A percentile compares a stretch with the other conserved stretches of the same genome.
phyloP scores from a whole-genome alignment of 92 coral and sea anemone genomes.

The Parazoanthus atlanticus region DNA sequence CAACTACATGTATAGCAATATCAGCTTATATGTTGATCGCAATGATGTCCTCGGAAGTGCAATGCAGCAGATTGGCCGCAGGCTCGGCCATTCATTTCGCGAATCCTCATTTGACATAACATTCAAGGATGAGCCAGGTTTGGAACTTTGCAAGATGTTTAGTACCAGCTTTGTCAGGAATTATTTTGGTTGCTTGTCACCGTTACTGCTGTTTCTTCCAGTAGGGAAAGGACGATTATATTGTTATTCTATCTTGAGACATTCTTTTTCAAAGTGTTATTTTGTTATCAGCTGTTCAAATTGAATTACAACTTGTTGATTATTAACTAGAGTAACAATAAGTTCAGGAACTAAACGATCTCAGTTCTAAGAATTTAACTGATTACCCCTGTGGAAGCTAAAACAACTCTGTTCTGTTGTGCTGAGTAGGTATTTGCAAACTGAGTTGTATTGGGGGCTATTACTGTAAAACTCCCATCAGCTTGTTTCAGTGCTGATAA shows the following conservation, averaged over 20 bases:
- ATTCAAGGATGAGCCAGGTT: slow-evolving; percentile 88
- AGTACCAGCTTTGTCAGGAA: neutral
- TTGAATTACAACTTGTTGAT: neutral
- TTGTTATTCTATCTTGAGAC: neutral
- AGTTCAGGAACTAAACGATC: neutral
- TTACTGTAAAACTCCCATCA: too few species aligned
- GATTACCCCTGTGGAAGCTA: too few species aligned
- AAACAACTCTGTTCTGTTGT: too few species aligned
- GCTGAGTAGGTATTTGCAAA: too few species aligned
- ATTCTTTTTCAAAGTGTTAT: neutral
- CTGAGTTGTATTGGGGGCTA: too few species aligned
- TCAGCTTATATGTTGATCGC: slow-evolving; percentile 62
- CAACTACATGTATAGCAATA: neutral
- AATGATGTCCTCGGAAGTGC: slow-evolving; percentile 79
- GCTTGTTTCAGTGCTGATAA: too few species aligned
- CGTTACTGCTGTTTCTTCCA: neutral
- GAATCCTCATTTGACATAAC: slow-evolving; percentile 56
- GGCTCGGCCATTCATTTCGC: slow-evolving; percentile 61
- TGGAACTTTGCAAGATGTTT: neutral
- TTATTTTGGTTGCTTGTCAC: neutral
- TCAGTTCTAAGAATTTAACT: too few species aligned
- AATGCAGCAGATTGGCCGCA: slow-evolving; percentile 64
- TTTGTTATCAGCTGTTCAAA: neutral
- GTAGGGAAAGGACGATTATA: neutral
- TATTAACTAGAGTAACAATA: too few species aligned